phyloP scores from a whole-genome alignment of 2,888 invertebrate genomes.

The Polyommatus icarus region DNA sequence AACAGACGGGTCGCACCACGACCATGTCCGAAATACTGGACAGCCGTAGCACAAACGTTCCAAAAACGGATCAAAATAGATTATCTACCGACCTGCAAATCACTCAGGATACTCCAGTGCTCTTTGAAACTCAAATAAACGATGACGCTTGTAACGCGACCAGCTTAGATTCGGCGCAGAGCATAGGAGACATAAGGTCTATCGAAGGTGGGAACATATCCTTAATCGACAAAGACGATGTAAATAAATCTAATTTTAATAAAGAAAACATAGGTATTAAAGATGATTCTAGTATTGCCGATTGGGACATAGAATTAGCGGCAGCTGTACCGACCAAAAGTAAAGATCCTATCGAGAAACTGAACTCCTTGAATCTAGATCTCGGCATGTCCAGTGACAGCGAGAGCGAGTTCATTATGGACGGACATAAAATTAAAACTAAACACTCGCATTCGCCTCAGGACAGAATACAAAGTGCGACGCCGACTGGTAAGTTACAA shows the following conservation, averaged over 20 bases:
- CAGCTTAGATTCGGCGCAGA: conserved; percentile 68
- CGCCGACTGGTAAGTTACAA: conserved; percentile 61
- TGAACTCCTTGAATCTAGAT: conserved; percentile 72
- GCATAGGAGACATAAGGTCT: conserved; percentile 62
- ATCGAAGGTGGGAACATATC: conserved; percentile 56
- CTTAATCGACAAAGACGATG: conserved; percentile 56
- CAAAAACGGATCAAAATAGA: conserved; percentile 52
- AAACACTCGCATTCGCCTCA: conserved; percentile 53
- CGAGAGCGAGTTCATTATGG: conserved; percentile 67
- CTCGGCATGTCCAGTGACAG: conserved; percentile 78
- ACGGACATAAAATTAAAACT: conserved; percentile 57
- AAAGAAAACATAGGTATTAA: conserved; percentile 62
- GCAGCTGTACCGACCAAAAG: conserved; percentile 67
- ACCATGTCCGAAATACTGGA: conserved; percentile 75
- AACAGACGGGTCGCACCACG: conserved; percentile 68
- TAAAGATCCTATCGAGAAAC: conserved; percentile 69
- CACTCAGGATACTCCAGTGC: conserved; percentile 81
- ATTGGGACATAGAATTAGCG: conserved; percentile 83
- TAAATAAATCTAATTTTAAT: conserved; percentile 53
- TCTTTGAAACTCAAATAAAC: conserved; percentile 66
- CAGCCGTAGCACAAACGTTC: conserved; percentile 52
- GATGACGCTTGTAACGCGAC: conserved; percentile 66
- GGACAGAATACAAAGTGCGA: conserved; percentile 58
- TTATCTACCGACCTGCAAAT: conserved; percentile 56
- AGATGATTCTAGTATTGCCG: conserved; percentile 70